A percentile compares a stretch with the other conserved stretches of the same genome.
phyloP scores from a whole-genome alignment of 1,140 invertebrate species.

The Pseudomyrmex cubaensis region DNA sequence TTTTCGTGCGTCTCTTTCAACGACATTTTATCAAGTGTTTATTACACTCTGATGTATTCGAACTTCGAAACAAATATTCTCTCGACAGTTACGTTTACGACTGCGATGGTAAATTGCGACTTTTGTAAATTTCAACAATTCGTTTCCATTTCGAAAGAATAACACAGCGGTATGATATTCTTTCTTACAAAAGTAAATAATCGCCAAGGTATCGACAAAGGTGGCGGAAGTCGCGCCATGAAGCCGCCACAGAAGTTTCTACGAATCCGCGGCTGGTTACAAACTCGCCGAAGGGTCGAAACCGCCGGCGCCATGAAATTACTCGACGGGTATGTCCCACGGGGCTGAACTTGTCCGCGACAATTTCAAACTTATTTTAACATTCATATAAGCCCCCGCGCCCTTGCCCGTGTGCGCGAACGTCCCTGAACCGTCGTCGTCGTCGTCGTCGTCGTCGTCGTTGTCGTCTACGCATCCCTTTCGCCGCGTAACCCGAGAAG shows the following conservation, averaged over 20 bases:
- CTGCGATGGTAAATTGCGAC: too few relatives aligned
- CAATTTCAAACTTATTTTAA: conserved; percentile 86
- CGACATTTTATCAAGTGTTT: conserved; percentile 24
- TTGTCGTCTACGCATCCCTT: conserved; percentile 67
- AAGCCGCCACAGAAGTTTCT: conserved; percentile 57
- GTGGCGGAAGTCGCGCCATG: conserved; percentile 43
- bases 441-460: too few relatives aligned
- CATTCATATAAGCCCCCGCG: conserved; percentile 84
- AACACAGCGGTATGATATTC: neutral
- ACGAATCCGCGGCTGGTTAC: conserved; percentile 69
- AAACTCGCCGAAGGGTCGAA: conserved; percentile 81
- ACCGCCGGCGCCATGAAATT: conserved; percentile 83
- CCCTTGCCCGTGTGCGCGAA: conserved; percentile 65
- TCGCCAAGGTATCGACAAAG: conserved; percentile 28
- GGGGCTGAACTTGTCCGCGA: conserved; percentile 85
- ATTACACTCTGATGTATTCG: neutral
- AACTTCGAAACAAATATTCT: too few relatives aligned
- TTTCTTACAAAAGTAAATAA: conserved; percentile 27
- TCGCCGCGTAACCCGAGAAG: conserved; percentile 76
- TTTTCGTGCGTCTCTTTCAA: conserved; percentile 40
- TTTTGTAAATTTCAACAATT: neutral
- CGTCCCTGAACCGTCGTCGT: conserved; percentile 50
- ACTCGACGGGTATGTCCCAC: conserved; percentile 82
- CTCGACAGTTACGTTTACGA: too few relatives aligned
- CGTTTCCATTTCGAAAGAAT: neutral